A percentile compares a stretch with the other conserved stretches of the same genome.
Evolutionary conservation across 2,888 invertebrate genomes (phyloP).

Genomic region (Hymenopus coronatus): DNA sequence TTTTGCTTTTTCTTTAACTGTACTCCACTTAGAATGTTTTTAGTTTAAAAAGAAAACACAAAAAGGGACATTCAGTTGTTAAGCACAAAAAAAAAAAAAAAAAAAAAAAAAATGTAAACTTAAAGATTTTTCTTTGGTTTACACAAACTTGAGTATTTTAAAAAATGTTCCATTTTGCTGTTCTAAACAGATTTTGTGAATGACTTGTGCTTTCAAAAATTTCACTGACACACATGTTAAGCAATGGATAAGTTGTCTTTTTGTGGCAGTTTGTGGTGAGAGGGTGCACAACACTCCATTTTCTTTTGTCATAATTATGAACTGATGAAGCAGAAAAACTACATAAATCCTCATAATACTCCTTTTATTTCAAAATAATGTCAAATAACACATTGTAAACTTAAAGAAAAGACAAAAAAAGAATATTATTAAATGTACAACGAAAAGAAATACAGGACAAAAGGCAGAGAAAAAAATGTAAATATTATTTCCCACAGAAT

Average conservation of each 20-base stretch:
- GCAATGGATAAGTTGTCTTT: not conserved
- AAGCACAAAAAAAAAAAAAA: too few species aligned
- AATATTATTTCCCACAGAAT: not conserved
- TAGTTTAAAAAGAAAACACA: not conserved
- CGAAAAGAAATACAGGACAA: not conserved
- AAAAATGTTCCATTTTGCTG: too few species aligned
- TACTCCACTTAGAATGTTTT: not conserved
- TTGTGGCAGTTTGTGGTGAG: not conserved
- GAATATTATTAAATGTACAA: not conserved
- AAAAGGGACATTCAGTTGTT: too few species aligned
- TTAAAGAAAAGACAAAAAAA: not conserved
- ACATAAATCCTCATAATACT: not conserved
- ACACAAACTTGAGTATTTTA: not conserved
- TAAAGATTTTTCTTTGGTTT: not conserved
- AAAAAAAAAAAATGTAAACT: not conserved
- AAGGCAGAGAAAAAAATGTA: not conserved
- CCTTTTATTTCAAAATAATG: slow-evolving; percentile 3
- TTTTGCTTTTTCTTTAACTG: not conserved
- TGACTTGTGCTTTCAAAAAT: not conserved
- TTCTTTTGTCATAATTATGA: not conserved
- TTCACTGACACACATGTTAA: not conserved
- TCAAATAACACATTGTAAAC: not conserved
- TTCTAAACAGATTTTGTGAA: too few species aligned
- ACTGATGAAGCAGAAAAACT: not conserved
- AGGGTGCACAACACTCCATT: not conserved